Evolutionary conservation across 2,797 vertebrate species (phyloP).

Genomic region (Takifugu ocellatus): DNA sequence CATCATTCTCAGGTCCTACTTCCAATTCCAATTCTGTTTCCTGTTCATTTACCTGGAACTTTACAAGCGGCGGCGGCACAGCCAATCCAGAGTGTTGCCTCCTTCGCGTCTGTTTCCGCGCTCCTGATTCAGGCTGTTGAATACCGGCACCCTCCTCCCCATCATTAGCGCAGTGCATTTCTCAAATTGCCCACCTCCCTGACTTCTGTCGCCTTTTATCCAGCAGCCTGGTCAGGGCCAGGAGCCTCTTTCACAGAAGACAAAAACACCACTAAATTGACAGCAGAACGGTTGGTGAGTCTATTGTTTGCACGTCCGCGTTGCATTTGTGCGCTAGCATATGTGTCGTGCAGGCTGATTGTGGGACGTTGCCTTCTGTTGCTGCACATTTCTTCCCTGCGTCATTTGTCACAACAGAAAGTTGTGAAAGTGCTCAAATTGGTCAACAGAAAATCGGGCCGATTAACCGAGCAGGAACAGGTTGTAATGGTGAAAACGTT

Average conservation of each 20-base stretch:
- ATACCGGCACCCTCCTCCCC: constrained; percentile 67
- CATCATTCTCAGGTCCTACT: constrained; percentile 40
- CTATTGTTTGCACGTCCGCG: constrained; percentile 54
- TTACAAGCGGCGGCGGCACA: constrained; percentile 15
- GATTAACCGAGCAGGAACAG: no score
- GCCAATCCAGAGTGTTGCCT: constrained; percentile 23
- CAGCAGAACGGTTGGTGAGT: constrained; percentile 57
- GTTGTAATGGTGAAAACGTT: constrained; percentile 8
- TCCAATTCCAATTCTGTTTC: constrained; percentile 37
- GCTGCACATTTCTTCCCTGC: constrained; percentile 3
- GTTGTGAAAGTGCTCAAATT: neutral
- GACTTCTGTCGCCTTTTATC: constrained; percentile 69
- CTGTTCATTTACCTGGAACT: constrained; percentile 11
- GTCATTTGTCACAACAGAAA: constrained; percentile 11
- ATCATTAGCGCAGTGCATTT: constrained; percentile 63
- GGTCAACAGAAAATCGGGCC: no score
- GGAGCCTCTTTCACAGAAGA: constrained; percentile 42
- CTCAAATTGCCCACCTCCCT: constrained; percentile 45
- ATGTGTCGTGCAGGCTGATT: constrained; percentile 12
- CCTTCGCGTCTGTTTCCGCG: constrained; percentile 70
- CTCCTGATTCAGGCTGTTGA: constrained; percentile 57
- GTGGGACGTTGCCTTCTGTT: constrained; percentile 34
- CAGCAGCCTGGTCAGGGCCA: constrained; percentile 30
- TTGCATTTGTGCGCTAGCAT: constrained; percentile 34
- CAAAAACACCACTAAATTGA: constrained; percentile 59